A percentile compares a stretch with the other conserved stretches of the same genome.
These are phyloP conservation scores for Thysanoteuthis rhombus DNA, from an alignment of 2,888 invertebrate species.

Conservation along the genomic window DNA sequence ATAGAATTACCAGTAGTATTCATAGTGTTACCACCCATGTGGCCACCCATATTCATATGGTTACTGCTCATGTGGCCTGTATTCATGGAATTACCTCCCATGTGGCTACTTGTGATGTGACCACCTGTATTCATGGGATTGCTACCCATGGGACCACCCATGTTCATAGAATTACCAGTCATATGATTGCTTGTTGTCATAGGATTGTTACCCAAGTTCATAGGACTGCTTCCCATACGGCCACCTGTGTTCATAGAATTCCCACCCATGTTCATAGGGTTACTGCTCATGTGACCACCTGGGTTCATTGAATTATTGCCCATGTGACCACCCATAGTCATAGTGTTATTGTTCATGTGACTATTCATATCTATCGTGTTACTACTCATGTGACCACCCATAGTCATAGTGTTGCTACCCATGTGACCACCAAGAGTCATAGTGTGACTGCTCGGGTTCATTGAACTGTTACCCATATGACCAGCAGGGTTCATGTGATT, in stretches of 20 bases:
- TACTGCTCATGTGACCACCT: slow-evolving; percentile 22
- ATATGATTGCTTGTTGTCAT: slow-evolving; percentile 18
- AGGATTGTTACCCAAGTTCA: not conserved
- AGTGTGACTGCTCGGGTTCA: not conserved
- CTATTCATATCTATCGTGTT: not conserved
- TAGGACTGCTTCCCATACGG: not conserved
- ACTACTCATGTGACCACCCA: not conserved
- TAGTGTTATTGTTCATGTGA: not conserved
- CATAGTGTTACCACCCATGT: not conserved
- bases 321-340: not conserved
- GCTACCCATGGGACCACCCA: not conserved
- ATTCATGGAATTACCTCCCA: slow-evolving; percentile 12
- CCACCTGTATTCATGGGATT: not conserved
- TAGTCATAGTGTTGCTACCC: not conserved
- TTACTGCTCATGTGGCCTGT: not conserved
- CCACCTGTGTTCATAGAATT: not conserved
- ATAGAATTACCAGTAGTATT: not conserved
- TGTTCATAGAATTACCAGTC: not conserved
- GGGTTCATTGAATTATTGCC: slow-evolving; percentile 15
- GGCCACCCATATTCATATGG: not conserved
- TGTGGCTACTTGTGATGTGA: not conserved
- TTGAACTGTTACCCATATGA: not conserved
- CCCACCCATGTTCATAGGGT: not conserved
- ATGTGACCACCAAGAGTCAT: not conserved
- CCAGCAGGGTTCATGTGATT: too few relatives aligned